These are phyloP conservation scores for Semotilus atromaculatus DNA, from an alignment of 2,797 vertebrate species.

Conservation along the genomic window DNA sequence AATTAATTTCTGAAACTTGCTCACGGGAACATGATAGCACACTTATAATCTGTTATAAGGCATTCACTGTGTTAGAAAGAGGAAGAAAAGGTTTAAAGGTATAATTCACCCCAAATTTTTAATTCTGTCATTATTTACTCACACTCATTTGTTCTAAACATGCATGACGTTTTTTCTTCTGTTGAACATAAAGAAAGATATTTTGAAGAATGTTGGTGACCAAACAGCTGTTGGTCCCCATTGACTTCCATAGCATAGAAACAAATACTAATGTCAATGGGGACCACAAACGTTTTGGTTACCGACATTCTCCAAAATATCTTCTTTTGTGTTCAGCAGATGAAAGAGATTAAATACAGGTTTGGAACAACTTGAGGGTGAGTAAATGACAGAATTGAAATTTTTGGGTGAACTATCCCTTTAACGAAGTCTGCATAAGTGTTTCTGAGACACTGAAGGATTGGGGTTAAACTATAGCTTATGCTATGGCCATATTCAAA, in stretches of 20 bases:
- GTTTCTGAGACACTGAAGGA: conserved; percentile 20
- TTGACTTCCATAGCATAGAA: background rate
- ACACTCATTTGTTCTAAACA: background rate
- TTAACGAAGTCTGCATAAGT: conserved; percentile 26
- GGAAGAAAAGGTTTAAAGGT: conserved; percentile 17
- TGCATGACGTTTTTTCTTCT: background rate
- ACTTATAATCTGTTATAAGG: conserved; percentile 72
- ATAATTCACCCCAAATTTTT: background rate
- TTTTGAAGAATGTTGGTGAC: background rate
- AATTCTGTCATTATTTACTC: background rate
- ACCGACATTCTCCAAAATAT: background rate
- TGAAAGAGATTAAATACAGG: background rate
- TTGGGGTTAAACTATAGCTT: conserved; percentile 2
- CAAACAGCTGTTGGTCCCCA: background rate
- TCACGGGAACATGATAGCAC: conserved; percentile 22
- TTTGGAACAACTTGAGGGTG: background rate
- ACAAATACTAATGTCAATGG: background rate
- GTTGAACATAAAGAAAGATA: background rate
- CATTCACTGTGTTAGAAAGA: conserved; percentile 64
- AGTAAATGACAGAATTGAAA: background rate
- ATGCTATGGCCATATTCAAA: conserved; percentile 15
- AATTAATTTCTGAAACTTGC: background rate
- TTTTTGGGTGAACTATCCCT: background rate
- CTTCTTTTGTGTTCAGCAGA: background rate
- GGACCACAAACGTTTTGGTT: background rate